Evolutionary conservation across 1,140 invertebrate species (phyloP), one percentile per base, ranked within the genome.

Genomic region (Drosophila mayri): DNA sequence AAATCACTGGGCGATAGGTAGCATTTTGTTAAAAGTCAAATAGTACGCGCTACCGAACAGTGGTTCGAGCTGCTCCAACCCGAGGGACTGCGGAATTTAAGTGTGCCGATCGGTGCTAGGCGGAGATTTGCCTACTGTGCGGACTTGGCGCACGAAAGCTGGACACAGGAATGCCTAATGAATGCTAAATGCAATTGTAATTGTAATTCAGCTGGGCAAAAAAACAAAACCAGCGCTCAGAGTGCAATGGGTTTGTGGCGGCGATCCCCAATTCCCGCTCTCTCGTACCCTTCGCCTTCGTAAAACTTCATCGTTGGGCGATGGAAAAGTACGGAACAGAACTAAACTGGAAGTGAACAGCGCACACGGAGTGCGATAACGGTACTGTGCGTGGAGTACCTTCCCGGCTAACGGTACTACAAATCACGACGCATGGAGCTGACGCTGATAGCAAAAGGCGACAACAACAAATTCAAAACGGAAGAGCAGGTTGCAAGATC

Each of bases 321-420:
- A 44, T 76, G 81, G 81, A 84, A 84, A 84, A 84, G 44, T 80
- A 84, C 81, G 74, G 78, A 58, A 54, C 47, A 60, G 52, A 59
- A 76, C 41, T 3, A 44, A 54, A 46, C 50, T 54, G 28, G 16
- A 37, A 37, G 50, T 44, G 63, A 70, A 76, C 72, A 54, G 73
- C 38, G 35, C 55, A 54, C 63, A 11, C 16, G n/a, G 60, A 76
- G 61, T 59, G 75, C 37, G 83, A 87, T 87, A 87, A 83, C 71
- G 72, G 83, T 79, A 83, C 59, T 65, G 68, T 86, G 82, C 82
- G 83, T 86, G 77, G 59, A 82, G 70, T 87, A 73, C 74, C 73
- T 63, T 46, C 40, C 43, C 35, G 25, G 66, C 66, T 60, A 59
- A 71, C 44, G 50, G 75, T 77, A 43, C 64, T 65, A 59, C 63